A percentile compares a stretch with the other conserved stretches of the same genome.
phyloP scores from a whole-genome alignment of 2,888 invertebrate species.

The Drosophila eohydei region DNA sequence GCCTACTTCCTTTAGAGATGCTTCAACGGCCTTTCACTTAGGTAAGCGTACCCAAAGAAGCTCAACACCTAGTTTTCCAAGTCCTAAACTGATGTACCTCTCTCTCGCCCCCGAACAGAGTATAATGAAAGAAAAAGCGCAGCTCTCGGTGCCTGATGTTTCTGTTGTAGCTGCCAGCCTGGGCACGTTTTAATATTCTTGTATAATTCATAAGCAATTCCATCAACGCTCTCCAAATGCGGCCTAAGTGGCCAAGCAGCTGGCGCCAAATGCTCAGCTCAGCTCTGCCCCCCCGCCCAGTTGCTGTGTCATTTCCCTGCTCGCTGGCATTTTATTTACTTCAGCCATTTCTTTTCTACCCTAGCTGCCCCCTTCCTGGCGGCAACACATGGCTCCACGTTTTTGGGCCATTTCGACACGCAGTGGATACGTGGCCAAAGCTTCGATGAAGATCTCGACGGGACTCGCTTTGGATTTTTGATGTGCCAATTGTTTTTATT shows the following conservation, averaged over 20 bases:
- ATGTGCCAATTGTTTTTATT: constrained; percentile 82
- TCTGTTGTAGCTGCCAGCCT: constrained; percentile 35
- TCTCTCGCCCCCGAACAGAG: background rate
- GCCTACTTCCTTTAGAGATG: no score
- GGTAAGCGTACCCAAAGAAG: no score
- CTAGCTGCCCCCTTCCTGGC: background rate
- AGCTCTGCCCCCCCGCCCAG: background rate
- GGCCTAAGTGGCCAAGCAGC: constrained; percentile 85
- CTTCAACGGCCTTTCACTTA: no score
- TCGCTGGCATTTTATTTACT: constrained; percentile 65
- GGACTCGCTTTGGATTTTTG: constrained; percentile 57
- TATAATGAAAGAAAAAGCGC: constrained; percentile 6
- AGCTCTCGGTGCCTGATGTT: constrained; percentile 32
- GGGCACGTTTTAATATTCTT: constrained; percentile 80
- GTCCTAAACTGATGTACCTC: background rate
- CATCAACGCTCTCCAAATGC: constrained; percentile 79
- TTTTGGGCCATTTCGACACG: constrained; percentile 49
- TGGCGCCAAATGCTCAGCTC: constrained; percentile 76
- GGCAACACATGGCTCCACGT: constrained; percentile 68
- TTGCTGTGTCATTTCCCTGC: background rate
- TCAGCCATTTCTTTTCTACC: constrained; percentile 57
- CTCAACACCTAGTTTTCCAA: background rate
- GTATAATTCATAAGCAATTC: constrained; percentile 85
- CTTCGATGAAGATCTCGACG: constrained; percentile 64
- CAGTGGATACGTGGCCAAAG: constrained; percentile 45